Evolutionary conservation across 2,113 vertebrate species (phyloP).

Genomic region (Variabilichromis moorii): DNA sequence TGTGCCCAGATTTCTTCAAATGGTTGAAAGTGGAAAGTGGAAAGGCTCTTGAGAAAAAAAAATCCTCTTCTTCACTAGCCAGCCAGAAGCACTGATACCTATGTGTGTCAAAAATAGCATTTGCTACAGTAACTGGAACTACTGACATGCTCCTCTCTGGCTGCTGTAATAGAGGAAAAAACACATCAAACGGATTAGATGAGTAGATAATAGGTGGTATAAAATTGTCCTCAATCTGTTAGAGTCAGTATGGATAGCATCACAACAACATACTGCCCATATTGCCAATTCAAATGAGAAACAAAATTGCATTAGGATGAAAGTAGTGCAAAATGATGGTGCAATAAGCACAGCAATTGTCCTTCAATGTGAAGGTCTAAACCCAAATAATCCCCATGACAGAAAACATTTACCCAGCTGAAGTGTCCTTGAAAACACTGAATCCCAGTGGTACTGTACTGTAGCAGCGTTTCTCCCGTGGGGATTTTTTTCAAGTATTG

Average conservation of each 20-base stretch:
- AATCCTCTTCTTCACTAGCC: not conserved
- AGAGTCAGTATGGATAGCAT: not conserved
- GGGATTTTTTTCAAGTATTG: constrained; percentile 16
- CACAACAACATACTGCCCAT: not conserved
- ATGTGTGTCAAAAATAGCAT: not conserved
- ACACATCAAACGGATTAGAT: not conserved
- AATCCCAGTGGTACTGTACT: not conserved
- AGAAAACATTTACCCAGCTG: constrained; percentile 25
- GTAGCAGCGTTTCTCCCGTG: not conserved
- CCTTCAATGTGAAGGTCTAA: constrained; percentile 23
- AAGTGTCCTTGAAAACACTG: constrained; percentile 30
- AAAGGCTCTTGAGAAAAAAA: not conserved
- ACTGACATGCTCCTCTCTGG: not conserved
- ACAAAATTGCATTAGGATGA: constrained; percentile 9
- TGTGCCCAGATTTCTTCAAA: constrained; percentile 1
- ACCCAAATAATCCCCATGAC: constrained; percentile 33
- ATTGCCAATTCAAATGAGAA: not conserved
- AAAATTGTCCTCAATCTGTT: not conserved
- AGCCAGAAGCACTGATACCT: not conserved
- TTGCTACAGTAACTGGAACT: not conserved
- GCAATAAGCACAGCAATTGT: constrained; percentile 1
- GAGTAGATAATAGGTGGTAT: not conserved
- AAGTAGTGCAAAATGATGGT: not conserved
- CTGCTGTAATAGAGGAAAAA: not conserved
- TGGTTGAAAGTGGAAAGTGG: not conserved